Conservation (phyloP, 1,140 invertebrate genomes). For the Drosophila triauraria region DNA sequence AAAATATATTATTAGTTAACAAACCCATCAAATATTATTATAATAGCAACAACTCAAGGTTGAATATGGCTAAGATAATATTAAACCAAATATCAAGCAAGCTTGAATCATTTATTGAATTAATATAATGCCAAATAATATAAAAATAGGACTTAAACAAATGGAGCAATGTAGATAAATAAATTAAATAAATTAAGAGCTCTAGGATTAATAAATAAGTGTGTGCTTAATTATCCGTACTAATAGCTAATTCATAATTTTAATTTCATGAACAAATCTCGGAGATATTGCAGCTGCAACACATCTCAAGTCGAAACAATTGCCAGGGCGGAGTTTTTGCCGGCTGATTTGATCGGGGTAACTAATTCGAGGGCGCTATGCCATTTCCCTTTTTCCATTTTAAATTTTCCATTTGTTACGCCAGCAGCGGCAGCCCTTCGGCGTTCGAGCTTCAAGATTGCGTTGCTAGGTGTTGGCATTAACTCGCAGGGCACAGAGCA, state of each 20-base stretch:
- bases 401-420: conserved; percentile 40
- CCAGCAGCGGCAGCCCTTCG: conserved; percentile 21
- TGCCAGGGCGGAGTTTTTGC: conserved; percentile 35
- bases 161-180: neutral
- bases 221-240: neutral
- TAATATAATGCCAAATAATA: no score
- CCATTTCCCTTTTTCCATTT: conserved; percentile 26
- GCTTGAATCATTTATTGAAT: no score
- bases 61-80: no score
- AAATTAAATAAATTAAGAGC: neutral
- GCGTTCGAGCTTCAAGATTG: conserved; percentile 27
- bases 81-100: no score
- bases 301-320: conserved; percentile 20
- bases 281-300: neutral
- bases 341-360: conserved; percentile 78
- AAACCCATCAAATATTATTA: no score
- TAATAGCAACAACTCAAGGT: no score
- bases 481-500: conserved; percentile 18
- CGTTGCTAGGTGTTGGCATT: conserved; percentile 74
- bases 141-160: no score
- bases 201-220: neutral
- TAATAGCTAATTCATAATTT: neutral
- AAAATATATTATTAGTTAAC: no score
- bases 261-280: neutral
- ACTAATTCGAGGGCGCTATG: conserved; percentile 59